Evolutionary conservation across 1,140 invertebrate genomes (phyloP), one percentile per base, ranked within the genome.

Genomic region (Temnothorax nylanderi): DNA sequence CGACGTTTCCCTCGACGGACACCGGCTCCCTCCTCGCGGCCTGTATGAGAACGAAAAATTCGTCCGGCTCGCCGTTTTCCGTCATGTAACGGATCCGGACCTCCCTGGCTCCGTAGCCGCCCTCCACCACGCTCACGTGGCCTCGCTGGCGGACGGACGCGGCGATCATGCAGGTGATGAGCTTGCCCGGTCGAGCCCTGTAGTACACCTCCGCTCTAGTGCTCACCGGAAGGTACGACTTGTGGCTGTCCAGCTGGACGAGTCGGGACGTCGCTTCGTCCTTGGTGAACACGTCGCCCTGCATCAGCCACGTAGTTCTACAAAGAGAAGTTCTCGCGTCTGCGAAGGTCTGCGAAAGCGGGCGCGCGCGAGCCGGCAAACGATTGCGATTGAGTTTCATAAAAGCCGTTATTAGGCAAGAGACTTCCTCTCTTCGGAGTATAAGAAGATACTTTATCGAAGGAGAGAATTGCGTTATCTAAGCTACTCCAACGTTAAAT

Each of bases 221-320:
- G 44, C 54, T 84, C 10, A 89, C 69, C 37, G 65, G 81, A n/a
- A 62, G 76, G 3, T 87, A 85, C 7, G 67, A 75, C 8, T 87
- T 49, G 0, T 76, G 58, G 5, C 4, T 88, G 16, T 85, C 58
- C n/a, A 91, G 51, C 11, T 69, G 11, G 7, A 90, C 34, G n/a
- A 82, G 11, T 1, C 44, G 58, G 4, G 34, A 37, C 7, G n/a
- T 16, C 7, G 69, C 86, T 18, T 88, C 75, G 6, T 67, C 18
- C 2, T 88, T 44, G 37, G 44, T n/a, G 11, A 90, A 75, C 3
- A 67, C 32, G 11, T 90, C 65, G 18, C 89, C 90, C 56, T 80
- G 49, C 87, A 91, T 91, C 54, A 90, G 58, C 90, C 90, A 91
- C 16, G 58, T 85, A 21, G 21, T 10, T 89, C 77, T 87, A 37